Conservation (phyloP, 2,113 vertebrate species). For the Anser brachyrhynchus region DNA sequence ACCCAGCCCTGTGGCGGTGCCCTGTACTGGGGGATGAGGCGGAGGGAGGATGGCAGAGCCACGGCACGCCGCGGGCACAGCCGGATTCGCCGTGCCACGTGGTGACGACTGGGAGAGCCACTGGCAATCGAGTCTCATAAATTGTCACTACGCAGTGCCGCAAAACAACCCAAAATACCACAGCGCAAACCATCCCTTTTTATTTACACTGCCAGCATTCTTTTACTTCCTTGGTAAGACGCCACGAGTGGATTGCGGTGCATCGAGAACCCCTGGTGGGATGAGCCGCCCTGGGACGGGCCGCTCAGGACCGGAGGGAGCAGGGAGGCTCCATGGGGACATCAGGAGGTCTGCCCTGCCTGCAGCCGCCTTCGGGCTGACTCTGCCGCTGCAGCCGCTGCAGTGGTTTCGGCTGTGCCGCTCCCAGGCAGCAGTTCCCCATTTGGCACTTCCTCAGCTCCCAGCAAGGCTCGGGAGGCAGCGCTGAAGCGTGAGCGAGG, state of each 20-base stretch:
- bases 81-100: neutral
- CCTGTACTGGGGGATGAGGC: too few relatives aligned
- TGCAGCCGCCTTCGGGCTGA: too few relatives aligned
- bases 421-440: neutral
- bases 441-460: neutral
- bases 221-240: neutral
- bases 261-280: neutral
- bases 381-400: too few relatives aligned
- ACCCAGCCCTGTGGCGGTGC: too few relatives aligned
- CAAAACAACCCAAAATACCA: neutral
- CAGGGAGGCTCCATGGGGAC: neutral
- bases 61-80: too few relatives aligned
- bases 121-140: neutral
- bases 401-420: neutral
- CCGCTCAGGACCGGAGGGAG: neutral
- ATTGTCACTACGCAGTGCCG: neutral
- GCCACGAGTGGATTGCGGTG: neutral
- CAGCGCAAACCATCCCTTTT: neutral
- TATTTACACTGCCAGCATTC: neutral
- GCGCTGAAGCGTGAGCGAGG: neutral
- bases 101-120: neutral
- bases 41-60: too few relatives aligned
- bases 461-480: neutral
- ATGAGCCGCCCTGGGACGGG: accelerated
- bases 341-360: neutral